phyloP scores from a whole-genome alignment of 2,797 vertebrate genomes.

The Bradypus variegatus region DNA sequence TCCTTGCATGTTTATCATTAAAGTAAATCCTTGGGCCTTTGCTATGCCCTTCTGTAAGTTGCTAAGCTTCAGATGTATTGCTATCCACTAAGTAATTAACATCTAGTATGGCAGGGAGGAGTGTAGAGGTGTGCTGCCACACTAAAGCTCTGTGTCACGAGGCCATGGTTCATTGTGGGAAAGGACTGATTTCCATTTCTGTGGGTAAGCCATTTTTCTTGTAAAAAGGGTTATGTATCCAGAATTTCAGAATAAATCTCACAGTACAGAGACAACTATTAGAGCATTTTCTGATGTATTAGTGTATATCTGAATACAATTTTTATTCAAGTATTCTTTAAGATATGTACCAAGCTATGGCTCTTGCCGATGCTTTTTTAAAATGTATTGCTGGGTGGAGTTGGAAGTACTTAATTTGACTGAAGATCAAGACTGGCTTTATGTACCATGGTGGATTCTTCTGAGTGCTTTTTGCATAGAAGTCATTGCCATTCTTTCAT shows the following conservation, averaged over 20 bases:
- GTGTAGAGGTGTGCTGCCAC: not conserved
- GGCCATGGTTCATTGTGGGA: not conserved
- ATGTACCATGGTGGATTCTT: not conserved
- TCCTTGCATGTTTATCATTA: not conserved
- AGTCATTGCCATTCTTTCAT: not conserved
- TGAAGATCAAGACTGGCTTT: not conserved
- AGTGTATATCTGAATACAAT: not conserved
- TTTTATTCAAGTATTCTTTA: not conserved
- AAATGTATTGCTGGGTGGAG: not conserved
- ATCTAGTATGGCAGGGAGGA: rapidly evolving
- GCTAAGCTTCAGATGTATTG: not conserved
- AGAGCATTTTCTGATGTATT: not conserved
- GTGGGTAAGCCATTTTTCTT: not conserved
- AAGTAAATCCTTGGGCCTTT: not conserved
- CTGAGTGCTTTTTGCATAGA: not conserved
- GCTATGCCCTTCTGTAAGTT: not conserved
- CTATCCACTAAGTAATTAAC: not conserved
- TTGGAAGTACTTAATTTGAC: not conserved
- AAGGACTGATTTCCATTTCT: not conserved
- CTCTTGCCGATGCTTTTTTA: not conserved
- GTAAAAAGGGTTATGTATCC: not conserved
- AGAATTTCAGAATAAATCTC: not conserved
- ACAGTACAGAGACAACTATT: not conserved
- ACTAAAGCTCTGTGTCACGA: too few species aligned
- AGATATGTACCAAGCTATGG: not conserved